Percentiles rank a stretch among this genome's conserved stretches.
Evolutionary conservation across 2,888 invertebrate genomes (phyloP).

Genomic region (Sturmia bella): DNA sequence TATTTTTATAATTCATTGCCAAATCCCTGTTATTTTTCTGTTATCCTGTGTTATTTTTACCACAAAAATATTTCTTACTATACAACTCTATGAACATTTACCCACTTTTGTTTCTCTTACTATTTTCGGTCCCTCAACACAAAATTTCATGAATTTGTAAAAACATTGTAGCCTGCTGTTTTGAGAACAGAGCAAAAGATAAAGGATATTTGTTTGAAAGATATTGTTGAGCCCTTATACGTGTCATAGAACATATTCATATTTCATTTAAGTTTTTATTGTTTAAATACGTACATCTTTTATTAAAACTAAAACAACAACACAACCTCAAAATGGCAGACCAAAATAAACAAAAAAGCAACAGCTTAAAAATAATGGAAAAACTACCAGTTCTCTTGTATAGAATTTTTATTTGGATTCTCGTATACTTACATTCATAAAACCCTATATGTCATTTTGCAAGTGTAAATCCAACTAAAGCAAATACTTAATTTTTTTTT

Average conservation of each 20-base stretch:
- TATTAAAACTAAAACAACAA: slow-evolving; percentile 24
- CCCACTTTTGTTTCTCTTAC: slow-evolving; percentile 44
- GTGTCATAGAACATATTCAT: slow-evolving; percentile 68
- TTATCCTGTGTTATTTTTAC: background rate
- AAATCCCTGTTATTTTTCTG: too few species aligned
- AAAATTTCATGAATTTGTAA: slow-evolving; percentile 29
- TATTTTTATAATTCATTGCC: too few species aligned
- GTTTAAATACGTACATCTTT: slow-evolving; percentile 49
- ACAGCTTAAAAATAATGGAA: background rate
- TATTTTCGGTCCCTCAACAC: slow-evolving; percentile 11
- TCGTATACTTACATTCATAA: background rate
- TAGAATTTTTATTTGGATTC: slow-evolving; percentile 28
- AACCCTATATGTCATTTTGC: background rate
- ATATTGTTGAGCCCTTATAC: slow-evolving; percentile 60
- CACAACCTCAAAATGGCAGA: slow-evolving; percentile 7
- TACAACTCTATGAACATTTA: slow-evolving; percentile 17
- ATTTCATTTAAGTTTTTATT: slow-evolving; percentile 65
- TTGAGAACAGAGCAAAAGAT: background rate
- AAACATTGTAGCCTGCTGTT: slow-evolving; percentile 14
- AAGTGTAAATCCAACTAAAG: background rate
- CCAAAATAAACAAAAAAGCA: too few species aligned
- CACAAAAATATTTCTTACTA: background rate
- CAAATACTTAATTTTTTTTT: background rate
- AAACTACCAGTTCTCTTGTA: slow-evolving; percentile 23
- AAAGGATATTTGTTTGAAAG: slow-evolving; percentile 50